Evolutionary conservation across 2,797 vertebrate species (phyloP), one percentile per base, ranked within the genome.

Genomic region (Sebastes matsubarae): DNA sequence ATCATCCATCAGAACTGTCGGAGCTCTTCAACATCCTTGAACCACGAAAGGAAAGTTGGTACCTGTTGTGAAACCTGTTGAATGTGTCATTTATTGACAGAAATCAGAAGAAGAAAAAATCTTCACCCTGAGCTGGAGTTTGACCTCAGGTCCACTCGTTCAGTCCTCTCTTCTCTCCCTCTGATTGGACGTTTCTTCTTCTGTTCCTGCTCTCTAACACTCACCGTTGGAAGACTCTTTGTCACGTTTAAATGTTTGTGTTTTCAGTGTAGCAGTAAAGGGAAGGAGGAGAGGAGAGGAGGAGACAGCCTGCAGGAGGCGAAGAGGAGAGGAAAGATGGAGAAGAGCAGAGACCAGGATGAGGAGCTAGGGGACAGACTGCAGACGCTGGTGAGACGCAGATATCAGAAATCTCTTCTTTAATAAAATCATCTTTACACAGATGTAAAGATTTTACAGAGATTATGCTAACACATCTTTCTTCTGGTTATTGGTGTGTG

Each of bases 321-420:
- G 25, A 93, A 92, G 88, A 93, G 84, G 80, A 92, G 77, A 87
- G 92, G 90, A 34, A 88, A 57, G 57, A 92, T 92, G 89, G 87
- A 90, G 36, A 81, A 76, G 60, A 91, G 72, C 77, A 60, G 70
- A 73, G 79, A 86, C 8, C 72, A 81, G 24, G 84, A 90, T n/a
- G 80, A 91, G 22, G 86, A 90, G 74, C 84, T 93, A 65, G 80
- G 52, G 22, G 14, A 29, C 24, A 54, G 55, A 2, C 84, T 94
- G 59, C 66, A 92, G 52, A 57, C 55, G 2, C 82, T 93, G 91
- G 90, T 91, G 70, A 84, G 65, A 29, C 2, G 3, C 10, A 13
- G 5, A 61, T 20, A 9, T 32, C 30, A 36, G 63, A 11, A 20
- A 22, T 12, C 24, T 57, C 12, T 57, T 25, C 54, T 57, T 20